These are phyloP conservation scores for Melangyna quadrimaculata DNA, from an alignment of 2,888 invertebrate species.

Conservation along the genomic window DNA sequence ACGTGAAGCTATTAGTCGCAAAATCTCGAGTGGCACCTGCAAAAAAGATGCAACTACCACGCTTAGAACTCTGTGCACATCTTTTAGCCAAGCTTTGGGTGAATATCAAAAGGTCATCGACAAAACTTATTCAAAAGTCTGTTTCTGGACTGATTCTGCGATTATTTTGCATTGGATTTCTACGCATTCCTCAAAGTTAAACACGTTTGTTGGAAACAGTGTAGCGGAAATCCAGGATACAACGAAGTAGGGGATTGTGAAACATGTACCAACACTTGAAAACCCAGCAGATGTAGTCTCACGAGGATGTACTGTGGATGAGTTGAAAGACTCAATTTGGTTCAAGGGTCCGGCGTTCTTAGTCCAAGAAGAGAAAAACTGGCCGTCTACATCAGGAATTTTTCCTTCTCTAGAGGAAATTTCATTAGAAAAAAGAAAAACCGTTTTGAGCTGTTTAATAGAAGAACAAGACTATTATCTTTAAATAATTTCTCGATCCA, in stretches of 20 bases:
- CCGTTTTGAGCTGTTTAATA: too few species aligned
- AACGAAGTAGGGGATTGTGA: conserved; percentile 27
- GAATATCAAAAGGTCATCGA: background rate
- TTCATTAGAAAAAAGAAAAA: too few species aligned
- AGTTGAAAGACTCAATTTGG: background rate
- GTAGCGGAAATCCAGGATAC: conserved; percentile 50
- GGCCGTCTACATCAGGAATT: too few species aligned
- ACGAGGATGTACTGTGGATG: background rate
- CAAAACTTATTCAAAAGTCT: background rate
- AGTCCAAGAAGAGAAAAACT: background rate
- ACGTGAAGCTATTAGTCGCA: conserved; percentile 39
- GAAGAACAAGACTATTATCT: background rate
- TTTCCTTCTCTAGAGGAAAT: too few species aligned
- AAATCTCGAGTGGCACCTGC: conserved; percentile 64
- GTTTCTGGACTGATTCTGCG: conserved; percentile 60
- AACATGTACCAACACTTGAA: conserved; percentile 31
- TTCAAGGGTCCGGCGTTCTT: background rate
- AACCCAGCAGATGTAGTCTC: conserved; percentile 60
- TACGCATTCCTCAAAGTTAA: conserved; percentile 54
- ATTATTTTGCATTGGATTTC: conserved; percentile 56
- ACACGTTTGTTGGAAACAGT: conserved; percentile 63
- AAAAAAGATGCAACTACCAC: conserved; percentile 55
- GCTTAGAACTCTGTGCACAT: conserved; percentile 56
- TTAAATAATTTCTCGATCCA: background rate
- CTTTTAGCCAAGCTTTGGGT: conserved; percentile 51